Evolutionary conservation across 2,888 invertebrate genomes (phyloP), one percentile per base, ranked within the genome.

Genomic region (Ormyrus pomaceus): DNA sequence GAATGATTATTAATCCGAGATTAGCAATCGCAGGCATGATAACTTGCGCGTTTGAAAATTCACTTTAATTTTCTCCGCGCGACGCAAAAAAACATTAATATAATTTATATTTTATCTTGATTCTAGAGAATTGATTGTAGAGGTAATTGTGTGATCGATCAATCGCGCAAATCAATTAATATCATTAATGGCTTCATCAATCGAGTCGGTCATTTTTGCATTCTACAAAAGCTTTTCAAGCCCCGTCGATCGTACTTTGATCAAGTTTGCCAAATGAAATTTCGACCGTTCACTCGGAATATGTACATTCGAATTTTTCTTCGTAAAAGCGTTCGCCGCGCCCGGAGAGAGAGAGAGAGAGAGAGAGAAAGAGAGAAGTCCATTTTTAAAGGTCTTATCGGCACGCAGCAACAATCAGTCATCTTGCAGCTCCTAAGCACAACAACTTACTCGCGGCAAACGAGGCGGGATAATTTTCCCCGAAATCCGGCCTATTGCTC

Each of bases 121-220:
- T 77, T 62, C 68, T 58, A 13, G 68, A 13, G 62, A 68, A 80
- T 72, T 77, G 72, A 80, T 80, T 80, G 62, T 58, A 45, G 53
- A 77, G 71, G 59, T 73, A 77, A 77, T 73, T 58, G 68, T 80
- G 62, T 77, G 72, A 80, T 80, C 72, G 72, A 77, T 80, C 80
- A 80, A n/a, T 11, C 62, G 58, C 48, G 51, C 9, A 53, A 34
- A 64, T 73, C 80, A 72, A 80, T 80, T 76, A 77, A 80, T 80
- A 73, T 72, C 76, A 76, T 72, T 80, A 80, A 80, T 77, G 72
- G 62, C 76, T 80, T 80, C 80, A 80, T 80, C 80, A 68, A 80
- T 80, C 68, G 71, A 56, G 2, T 11, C 6, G 45, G 2, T 5
- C n/a, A 66, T 71, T 71, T 79, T 62, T 3, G 9, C 8, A 10